Percentiles rank a stretch among this genome's conserved stretches.
phyloP scores from a whole-genome alignment of 1,140 invertebrate genomes.

The Thaumetopoea pityocampa region DNA sequence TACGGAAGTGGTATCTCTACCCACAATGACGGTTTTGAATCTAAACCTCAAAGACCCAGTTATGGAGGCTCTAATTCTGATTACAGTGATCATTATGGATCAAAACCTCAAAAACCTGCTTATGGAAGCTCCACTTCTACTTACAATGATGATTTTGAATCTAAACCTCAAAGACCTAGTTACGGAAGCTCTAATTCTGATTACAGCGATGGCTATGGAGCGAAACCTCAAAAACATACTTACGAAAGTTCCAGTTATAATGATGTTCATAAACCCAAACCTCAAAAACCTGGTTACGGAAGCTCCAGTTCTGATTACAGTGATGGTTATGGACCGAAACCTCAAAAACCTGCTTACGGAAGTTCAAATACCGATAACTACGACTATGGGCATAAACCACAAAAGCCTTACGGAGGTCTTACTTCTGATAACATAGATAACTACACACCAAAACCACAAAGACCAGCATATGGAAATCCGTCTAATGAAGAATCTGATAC shows the following conservation, averaged over 20 bases:
- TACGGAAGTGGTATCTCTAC: too few relatives aligned
- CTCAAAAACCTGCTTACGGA: not conserved
- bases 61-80: not conserved
- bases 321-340: not conserved
- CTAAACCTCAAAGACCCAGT: too few relatives aligned
- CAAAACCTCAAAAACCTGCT: not conserved
- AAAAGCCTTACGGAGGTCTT: not conserved
- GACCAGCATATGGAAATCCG: not conserved
- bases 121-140: too few relatives aligned
- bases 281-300: constrained; percentile 1
- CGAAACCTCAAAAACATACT: not conserved
- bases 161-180: too few relatives aligned
- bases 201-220: not conserved
- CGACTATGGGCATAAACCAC: not conserved
- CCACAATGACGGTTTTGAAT: too few relatives aligned
- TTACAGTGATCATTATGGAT: not conserved
- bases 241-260: not conserved
- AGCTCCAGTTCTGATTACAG: not conserved
- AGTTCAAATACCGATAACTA: not conserved
- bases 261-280: not conserved
- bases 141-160: too few relatives aligned
- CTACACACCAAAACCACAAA: constrained; percentile 1
- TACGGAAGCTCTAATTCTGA: not conserved
- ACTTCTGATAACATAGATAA: not conserved
- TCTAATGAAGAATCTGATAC: not conserved